Evolutionary conservation across 1,140 invertebrate genomes (phyloP).

Genomic region (Rhysida immarginata): DNA sequence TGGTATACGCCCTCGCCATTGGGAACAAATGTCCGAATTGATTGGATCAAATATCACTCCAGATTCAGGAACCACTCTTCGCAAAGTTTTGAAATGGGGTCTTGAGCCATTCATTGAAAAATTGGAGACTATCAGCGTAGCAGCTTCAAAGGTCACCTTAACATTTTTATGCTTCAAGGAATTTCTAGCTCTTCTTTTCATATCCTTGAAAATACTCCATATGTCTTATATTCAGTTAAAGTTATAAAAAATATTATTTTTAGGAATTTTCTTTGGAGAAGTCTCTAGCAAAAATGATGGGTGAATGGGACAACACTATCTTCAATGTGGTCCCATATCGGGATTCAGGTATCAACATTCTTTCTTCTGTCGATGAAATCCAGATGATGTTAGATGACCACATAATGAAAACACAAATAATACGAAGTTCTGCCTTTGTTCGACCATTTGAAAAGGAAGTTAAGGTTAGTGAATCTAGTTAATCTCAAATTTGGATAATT

Average conservation of each 20-base stretch:
- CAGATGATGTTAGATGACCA: conserved; percentile 75
- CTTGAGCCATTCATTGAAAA: conserved; percentile 55
- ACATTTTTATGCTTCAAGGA: not conserved
- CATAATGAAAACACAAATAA: conserved; percentile 69
- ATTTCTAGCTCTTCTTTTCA: too few species aligned
- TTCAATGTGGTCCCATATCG: conserved; percentile 57
- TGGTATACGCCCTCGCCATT: conserved; percentile 68
- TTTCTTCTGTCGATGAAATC: conserved; percentile 68
- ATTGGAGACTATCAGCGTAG: conserved; percentile 72
- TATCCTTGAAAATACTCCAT: not conserved
- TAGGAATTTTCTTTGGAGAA: conserved; percentile 65
- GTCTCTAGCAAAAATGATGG: conserved; percentile 62
- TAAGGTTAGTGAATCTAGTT: conserved; percentile 12
- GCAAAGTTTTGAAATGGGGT: conserved; percentile 61
- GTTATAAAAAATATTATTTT: not conserved
- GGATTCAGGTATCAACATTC: conserved; percentile 59
- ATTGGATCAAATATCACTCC: conserved; percentile 70
- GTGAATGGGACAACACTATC: conserved; percentile 63
- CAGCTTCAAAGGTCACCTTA: conserved; percentile 47
- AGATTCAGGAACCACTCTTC: conserved; percentile 63
- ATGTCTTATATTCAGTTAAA: not conserved
- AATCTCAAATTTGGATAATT: not conserved
- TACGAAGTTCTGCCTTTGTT: conserved; percentile 80
- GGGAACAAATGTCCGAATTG: conserved; percentile 74
- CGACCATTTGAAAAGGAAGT: conserved; percentile 58